phyloP scores from a whole-genome alignment of 2,888 invertebrate genomes.

The Herminia tarsipennalis region DNA sequence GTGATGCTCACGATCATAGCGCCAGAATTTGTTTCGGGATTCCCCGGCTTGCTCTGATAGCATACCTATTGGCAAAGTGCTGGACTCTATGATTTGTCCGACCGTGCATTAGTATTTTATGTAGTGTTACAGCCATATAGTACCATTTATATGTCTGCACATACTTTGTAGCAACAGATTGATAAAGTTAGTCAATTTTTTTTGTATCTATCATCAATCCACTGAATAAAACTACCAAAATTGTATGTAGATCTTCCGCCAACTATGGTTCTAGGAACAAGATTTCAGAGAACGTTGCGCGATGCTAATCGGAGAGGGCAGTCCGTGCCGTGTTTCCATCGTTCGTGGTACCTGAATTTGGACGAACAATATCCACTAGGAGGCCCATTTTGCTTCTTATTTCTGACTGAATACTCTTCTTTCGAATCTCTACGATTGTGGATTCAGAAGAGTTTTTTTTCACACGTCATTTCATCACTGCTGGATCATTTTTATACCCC shows the following conservation, averaged over 20 bases:
- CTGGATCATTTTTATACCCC: constrained; percentile 4
- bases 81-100: not conserved
- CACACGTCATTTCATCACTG: not conserved
- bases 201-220: not conserved
- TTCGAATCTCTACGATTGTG: not conserved
- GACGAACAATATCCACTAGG: constrained; percentile 4
- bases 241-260: not conserved
- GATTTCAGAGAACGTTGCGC: not conserved
- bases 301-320: not conserved
- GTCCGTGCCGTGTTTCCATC: constrained; percentile 5
- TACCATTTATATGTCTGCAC: not conserved
- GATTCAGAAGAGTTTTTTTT: not conserved
- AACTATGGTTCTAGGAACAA: not conserved
- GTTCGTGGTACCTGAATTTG: constrained; percentile 4
- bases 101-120: not conserved
- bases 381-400: not conserved
- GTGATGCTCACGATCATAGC: not conserved
- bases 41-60: constrained; percentile 2
- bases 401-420: not conserved
- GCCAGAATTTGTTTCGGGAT: constrained; percentile 2
- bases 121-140: not conserved
- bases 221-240: not conserved
- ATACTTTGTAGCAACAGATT: not conserved
- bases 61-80: not conserved
- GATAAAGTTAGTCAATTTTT: not conserved